These are phyloP conservation scores for Halesus radiatus DNA, from an alignment of 1,140 invertebrate species.

Conservation along the genomic window DNA sequence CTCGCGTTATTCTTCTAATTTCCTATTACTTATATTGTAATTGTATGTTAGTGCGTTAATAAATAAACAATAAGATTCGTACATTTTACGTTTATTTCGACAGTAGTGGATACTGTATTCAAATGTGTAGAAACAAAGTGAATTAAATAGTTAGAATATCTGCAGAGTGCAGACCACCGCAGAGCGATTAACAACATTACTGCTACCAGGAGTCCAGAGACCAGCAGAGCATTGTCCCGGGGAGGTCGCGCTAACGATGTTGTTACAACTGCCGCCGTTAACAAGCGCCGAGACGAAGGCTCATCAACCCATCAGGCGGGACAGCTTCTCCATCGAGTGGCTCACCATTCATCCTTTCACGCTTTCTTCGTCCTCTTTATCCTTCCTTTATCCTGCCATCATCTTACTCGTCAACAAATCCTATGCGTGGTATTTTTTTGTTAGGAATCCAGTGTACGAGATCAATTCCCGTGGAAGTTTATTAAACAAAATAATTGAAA, in stretches of 20 bases:
- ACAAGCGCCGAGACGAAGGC: constrained; percentile 6
- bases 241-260: constrained; percentile 24
- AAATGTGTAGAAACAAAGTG: too few relatives aligned
- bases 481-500: too few relatives aligned
- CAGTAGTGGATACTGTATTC: too few relatives aligned
- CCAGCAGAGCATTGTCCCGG: constrained; percentile 7
- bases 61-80: too few relatives aligned
- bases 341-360: neutral
- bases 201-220: neutral
- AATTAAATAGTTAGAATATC: too few relatives aligned
- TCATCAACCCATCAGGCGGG: neutral
- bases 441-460: too few relatives aligned
- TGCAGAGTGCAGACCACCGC: constrained; percentile 8
- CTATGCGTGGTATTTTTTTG: neutral
- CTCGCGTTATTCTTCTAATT: too few relatives aligned
- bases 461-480: too few relatives aligned
- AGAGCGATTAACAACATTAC: neutral
- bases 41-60: too few relatives aligned
- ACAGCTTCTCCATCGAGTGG: neutral
- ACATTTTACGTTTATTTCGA: too few relatives aligned
- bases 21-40: too few relatives aligned
- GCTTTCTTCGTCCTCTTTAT: neutral
- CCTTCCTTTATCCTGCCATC: neutral
- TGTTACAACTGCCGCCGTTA: constrained; percentile 18
- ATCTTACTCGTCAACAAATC: neutral